phyloP scores from a whole-genome alignment of 2,888 invertebrate genomes.

The Hyles lineata region DNA sequence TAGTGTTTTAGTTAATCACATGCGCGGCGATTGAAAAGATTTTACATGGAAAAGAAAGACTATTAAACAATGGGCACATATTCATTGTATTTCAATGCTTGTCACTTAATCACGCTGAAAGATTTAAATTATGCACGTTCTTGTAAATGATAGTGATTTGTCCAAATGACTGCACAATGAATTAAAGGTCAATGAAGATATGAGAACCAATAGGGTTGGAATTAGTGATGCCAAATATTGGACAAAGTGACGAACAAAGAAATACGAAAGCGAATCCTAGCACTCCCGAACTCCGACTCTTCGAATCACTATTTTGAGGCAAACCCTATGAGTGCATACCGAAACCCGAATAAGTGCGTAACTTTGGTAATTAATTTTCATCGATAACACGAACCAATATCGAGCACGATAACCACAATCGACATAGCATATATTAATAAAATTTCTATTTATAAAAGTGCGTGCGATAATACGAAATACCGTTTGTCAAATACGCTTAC shows the following conservation, averaged over 20 bases:
- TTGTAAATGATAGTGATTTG: no score
- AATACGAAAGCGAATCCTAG: no score
- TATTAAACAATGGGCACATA: no score
- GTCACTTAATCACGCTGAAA: no score
- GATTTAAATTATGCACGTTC: no score
- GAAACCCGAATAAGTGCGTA: background rate
- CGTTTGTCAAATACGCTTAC: background rate
- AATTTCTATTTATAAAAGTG: background rate
- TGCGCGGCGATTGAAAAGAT: background rate
- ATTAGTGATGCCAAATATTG: no score
- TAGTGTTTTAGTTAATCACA: background rate
- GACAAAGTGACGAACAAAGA: no score
- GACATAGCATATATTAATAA: background rate
- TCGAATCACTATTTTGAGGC: background rate
- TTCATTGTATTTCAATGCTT: no score
- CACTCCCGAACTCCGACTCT: background rate
- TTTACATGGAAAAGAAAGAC: background rate
- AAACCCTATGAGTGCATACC: background rate
- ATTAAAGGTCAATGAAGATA: no score
- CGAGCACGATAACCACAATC: background rate
- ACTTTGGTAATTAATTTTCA: background rate
- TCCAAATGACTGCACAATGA: no score
- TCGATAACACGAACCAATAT: background rate
- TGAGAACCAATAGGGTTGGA: no score
- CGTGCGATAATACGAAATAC: conserved; percentile 2